Base-by-base conservation (phyloP, 2,888 invertebrate genomes). In the Ecliptopera silaceata region DNA sequence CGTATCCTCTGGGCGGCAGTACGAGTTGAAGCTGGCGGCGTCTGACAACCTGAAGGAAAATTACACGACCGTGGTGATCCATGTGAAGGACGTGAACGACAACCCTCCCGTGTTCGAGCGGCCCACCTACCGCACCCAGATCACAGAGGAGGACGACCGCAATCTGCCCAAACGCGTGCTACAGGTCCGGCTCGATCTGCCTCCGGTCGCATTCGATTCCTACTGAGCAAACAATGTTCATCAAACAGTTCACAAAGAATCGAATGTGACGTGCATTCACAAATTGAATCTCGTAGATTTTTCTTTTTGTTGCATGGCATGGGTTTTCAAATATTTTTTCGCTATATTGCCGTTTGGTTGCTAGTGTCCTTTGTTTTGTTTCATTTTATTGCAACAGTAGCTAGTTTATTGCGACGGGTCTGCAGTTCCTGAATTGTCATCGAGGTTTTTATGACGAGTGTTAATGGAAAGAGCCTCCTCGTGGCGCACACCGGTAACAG, bases 81-180 rank as follows among this genome's bases (percentile, higher is more conserved):
- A 98, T 89, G 97, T 98, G 74, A 98, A 97, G 91, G 98, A 99
- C 86, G 98, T 98, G 69, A 99, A 99, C 90, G 99, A 99, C 93
- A 99, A 99, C 92, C 97, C 98, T 41, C 99, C 99, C 2, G 97
- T 97, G 71, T 99, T 99, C 90, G 97, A 97, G 88, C 92, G 97
- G 68, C 97, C 98, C 49, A 97, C 97, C 55, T 98, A 98, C 92
- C 95, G 97, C 79, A 97, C 98, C 48, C 97, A 98, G 92, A 98
- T 98, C 88, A 98, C 97, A 39, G 98, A 98, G 88, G 98, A 98
- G 88, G 98, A 98, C 82, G 97, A 98, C 92, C 94, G 97, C 77
- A 97, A 97, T 88, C 93, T 98, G 75, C 98, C 98, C 68, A 98
- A 98, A 89, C 95, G 97, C 77, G 97, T 98, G 74, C 93, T 98